Conservation (phyloP, 2,797 vertebrate species). For the Setipinna tenuifilis region DNA sequence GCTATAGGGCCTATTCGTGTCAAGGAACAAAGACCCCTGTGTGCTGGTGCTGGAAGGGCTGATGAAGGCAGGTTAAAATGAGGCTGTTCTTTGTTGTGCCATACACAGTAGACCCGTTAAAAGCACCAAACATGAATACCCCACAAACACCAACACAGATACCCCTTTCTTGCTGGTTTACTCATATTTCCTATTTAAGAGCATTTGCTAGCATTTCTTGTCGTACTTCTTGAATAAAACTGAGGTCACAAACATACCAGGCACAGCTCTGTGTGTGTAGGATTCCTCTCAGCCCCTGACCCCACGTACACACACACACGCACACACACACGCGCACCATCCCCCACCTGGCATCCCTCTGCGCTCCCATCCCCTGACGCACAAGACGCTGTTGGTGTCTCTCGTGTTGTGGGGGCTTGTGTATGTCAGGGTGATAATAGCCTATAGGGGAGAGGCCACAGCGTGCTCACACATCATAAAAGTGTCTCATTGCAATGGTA, state of each 20-base stretch:
- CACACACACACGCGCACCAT: no score
- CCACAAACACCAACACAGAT: background rate
- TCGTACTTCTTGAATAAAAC: background rate
- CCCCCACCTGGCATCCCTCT: background rate
- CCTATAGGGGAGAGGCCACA: background rate
- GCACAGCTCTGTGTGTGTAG: background rate
- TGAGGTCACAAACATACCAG: background rate
- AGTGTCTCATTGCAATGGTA: background rate
- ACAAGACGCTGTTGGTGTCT: background rate
- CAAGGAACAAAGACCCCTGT: background rate
- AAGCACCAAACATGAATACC: background rate
- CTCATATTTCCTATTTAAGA: background rate
- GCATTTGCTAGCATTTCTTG: background rate
- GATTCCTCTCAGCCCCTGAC: background rate
- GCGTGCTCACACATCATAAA: slow-evolving; percentile 27
- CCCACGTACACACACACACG: no score
- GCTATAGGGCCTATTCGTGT: no score
- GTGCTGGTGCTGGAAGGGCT: background rate
- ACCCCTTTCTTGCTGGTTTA: background rate
- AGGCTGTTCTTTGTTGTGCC: background rate
- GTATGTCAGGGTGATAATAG: background rate
- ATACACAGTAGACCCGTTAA: background rate
- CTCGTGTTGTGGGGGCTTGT: background rate
- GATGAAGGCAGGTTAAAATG: background rate
- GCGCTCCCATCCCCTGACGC: background rate